phyloP scores from a whole-genome alignment of 2,113 vertebrate genomes.

The Paraplagusia blochii region DNA sequence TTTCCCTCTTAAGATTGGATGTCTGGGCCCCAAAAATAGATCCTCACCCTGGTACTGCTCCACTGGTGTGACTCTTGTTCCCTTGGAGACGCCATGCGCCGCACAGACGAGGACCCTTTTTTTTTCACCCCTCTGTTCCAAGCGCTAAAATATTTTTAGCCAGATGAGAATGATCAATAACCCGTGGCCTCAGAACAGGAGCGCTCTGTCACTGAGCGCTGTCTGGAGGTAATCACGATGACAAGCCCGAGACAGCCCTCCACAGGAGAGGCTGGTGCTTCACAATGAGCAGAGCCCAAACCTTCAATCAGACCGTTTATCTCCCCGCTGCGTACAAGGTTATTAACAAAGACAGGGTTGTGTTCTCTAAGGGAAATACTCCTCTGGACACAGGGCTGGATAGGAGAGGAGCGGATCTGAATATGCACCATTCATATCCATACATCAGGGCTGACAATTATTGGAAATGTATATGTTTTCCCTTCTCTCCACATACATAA shows the following conservation, averaged over 20 bases:
- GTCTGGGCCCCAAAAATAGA: constrained; percentile 68
- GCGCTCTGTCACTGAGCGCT: constrained; percentile 37
- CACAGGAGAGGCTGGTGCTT: constrained; percentile 53
- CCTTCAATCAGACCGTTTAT: constrained; percentile 39
- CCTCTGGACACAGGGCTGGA: constrained; percentile 21
- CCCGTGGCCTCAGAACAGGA: constrained; percentile 45
- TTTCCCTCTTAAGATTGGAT: constrained; percentile 57
- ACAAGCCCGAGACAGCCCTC: constrained; percentile 46
- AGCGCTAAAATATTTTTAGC: constrained; percentile 71
- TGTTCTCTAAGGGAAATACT: constrained; percentile 15
- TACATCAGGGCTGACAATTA: background rate
- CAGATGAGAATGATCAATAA: constrained; percentile 70
- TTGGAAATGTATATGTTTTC: background rate
- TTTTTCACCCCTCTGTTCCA: constrained; percentile 2
- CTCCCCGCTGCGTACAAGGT: constrained; percentile 34
- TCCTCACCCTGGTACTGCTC: constrained; percentile 64
- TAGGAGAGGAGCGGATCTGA: constrained; percentile 11
- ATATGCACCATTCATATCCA: constrained; percentile 9
- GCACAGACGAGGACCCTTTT: constrained; percentile 31
- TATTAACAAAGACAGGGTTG: constrained; percentile 39
- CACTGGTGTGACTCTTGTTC: constrained; percentile 71
- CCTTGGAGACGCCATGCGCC: constrained; percentile 64
- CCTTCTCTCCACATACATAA: too few species aligned
- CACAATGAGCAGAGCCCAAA: constrained; percentile 41
- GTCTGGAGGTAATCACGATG: constrained; percentile 51